Evolutionary conservation across 2,113 vertebrate genomes (phyloP).

Genomic region (Odocoileus hemionus): DNA sequence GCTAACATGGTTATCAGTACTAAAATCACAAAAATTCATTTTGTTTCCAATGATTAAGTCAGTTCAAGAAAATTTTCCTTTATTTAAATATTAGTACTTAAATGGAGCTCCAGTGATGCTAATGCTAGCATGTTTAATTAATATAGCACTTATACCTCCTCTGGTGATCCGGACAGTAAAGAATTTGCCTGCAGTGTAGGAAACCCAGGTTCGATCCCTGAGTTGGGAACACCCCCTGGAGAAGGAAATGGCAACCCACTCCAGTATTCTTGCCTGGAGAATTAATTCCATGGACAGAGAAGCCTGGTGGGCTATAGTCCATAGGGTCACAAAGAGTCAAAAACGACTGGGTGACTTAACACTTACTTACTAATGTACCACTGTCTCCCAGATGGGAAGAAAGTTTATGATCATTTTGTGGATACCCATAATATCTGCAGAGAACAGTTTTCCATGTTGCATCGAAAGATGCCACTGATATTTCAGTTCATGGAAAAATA

Average conservation of each 20-base stretch:
- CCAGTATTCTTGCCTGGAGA: background rate
- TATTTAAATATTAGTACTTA: background rate
- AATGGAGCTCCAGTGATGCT: background rate
- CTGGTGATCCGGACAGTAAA: background rate
- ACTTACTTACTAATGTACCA: background rate
- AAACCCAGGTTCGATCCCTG: background rate
- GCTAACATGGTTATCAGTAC: background rate
- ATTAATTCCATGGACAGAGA: background rate
- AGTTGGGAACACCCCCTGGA: background rate
- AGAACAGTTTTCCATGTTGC: background rate
- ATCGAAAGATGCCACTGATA: background rate
- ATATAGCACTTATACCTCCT: background rate
- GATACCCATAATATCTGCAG: background rate
- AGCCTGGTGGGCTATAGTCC: background rate
- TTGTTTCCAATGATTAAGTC: background rate
- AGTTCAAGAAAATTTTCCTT: background rate
- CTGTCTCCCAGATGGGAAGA: background rate
- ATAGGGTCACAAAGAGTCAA: background rate
- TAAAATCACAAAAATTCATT: background rate
- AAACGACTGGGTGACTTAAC: background rate
- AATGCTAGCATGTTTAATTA: background rate
- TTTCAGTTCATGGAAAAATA: background rate
- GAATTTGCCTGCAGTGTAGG: background rate
- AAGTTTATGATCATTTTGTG: background rate
- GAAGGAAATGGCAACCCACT: background rate